Conservation (phyloP, 2,113 vertebrate species). For the Setophaga kirtlandii region DNA sequence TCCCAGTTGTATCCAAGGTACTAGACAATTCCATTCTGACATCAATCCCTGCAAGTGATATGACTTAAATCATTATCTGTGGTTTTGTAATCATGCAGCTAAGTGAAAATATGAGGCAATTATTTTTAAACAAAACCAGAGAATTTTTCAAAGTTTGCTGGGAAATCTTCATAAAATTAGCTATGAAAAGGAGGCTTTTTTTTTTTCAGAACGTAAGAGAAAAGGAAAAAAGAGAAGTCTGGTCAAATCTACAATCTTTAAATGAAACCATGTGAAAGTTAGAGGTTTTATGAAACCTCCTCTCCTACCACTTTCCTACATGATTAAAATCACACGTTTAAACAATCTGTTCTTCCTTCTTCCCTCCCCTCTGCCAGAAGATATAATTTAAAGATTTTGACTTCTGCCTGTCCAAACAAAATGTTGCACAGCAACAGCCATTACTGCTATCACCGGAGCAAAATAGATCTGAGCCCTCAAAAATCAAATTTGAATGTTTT, state of each 20-base stretch:
- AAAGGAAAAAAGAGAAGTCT: background rate
- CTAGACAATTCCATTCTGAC: background rate
- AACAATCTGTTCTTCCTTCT: slow-evolving; percentile 18
- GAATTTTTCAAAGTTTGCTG: background rate
- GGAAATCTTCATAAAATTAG: background rate
- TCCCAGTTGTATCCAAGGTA: background rate
- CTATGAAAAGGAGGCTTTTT: background rate
- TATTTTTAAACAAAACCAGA: background rate
- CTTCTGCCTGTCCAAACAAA: slow-evolving; percentile 36
- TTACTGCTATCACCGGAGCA: background rate
- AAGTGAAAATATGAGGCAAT: background rate
- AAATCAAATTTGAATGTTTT: background rate
- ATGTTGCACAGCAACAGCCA: slow-evolving; percentile 2
- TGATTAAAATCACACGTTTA: background rate
- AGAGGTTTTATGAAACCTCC: background rate
- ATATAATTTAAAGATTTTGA: slow-evolving; percentile 7
- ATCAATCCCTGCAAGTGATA: background rate
- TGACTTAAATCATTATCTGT: background rate
- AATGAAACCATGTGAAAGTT: background rate
- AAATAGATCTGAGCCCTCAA: background rate
- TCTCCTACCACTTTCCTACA: background rate
- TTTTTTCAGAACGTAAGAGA: background rate
- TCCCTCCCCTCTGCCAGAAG: background rate
- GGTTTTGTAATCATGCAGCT: background rate
- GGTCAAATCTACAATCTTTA: background rate